A percentile compares a stretch with the other conserved stretches of the same genome.
Conservation (phyloP, 2,113 vertebrate species). For the Brienomyrus longianalis region DNA sequence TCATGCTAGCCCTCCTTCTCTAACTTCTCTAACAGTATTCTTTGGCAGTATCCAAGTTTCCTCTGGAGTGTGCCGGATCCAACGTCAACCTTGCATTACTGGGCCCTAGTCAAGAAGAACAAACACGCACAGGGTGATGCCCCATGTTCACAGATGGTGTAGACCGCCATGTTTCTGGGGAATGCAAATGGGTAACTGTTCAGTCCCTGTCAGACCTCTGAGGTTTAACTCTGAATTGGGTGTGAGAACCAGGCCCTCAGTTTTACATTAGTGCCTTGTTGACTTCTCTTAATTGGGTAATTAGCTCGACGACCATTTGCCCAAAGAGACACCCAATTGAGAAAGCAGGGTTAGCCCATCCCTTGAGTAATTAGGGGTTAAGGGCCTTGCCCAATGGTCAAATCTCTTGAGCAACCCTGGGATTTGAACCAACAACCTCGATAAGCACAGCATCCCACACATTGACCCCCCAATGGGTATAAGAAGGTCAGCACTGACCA, state of each 20-base stretch:
- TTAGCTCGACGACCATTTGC: not conserved
- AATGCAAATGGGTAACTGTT: not conserved
- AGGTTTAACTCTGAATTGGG: not conserved
- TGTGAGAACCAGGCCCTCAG: not conserved
- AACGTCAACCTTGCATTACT: constrained; percentile 13
- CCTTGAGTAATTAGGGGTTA: not conserved
- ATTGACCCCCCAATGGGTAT: not conserved
- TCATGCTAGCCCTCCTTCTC: constrained; percentile 18
- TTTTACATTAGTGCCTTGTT: not conserved
- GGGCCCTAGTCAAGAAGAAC: constrained; percentile 7
- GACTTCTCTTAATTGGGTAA: not conserved
- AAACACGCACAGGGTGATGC: not conserved
- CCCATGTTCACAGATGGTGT: not conserved
- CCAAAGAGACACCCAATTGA: not conserved
- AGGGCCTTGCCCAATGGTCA: not conserved
- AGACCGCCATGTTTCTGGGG: not conserved
- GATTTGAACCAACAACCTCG: not conserved
- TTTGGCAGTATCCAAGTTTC: constrained; percentile 29
- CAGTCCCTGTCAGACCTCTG: not conserved
- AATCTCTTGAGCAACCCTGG: not conserved
- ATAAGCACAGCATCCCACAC: not conserved
- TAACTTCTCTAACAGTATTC: constrained; percentile 26
- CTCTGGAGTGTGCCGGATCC: constrained; percentile 24
- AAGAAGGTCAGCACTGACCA: not conserved
- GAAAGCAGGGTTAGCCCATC: not conserved